Percentiles rank a stretch among this genome's conserved stretches.
phyloP scores from a whole-genome alignment of 2,113 vertebrate genomes.

The Tringa solitaria region DNA sequence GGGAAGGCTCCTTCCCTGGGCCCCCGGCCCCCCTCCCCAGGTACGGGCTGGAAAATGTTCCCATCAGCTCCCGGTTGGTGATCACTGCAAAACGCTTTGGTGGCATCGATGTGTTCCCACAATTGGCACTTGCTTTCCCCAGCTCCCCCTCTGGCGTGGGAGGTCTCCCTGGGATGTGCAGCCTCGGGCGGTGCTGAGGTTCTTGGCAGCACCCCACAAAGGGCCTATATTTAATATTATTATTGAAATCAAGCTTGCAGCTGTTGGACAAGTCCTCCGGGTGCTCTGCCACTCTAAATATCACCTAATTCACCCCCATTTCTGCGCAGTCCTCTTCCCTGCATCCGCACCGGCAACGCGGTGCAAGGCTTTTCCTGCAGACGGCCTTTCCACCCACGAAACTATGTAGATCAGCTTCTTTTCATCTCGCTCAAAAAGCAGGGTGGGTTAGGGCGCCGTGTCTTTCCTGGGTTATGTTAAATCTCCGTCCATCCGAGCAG shows the following conservation, averaged over 20 bases:
- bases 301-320: not conserved
- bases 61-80: not conserved
- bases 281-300: not conserved
- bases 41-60: not conserved
- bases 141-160: fast-evolving
- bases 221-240: not conserved
- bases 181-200: not conserved
- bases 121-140: fast-evolving
- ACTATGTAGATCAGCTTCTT: not conserved
- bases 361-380: not conserved
- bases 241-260: not conserved
- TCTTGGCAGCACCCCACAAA: not conserved
- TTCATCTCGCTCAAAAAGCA: not conserved
- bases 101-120: not conserved
- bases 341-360: fast-evolving
- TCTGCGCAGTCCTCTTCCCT: not conserved
- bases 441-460: fast-evolving
- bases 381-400: not conserved
- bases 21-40: fast-evolving
- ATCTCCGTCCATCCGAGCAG: no score
- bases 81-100: fast-evolving
- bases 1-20: not conserved
- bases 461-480: not conserved
- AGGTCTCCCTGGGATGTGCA: not conserved
- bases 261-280: not conserved